Percentiles rank a stretch among this genome's conserved stretches.
phyloP scores from a whole-genome alignment of 2,888 invertebrate genomes.

The Plagiodera versicolora region DNA sequence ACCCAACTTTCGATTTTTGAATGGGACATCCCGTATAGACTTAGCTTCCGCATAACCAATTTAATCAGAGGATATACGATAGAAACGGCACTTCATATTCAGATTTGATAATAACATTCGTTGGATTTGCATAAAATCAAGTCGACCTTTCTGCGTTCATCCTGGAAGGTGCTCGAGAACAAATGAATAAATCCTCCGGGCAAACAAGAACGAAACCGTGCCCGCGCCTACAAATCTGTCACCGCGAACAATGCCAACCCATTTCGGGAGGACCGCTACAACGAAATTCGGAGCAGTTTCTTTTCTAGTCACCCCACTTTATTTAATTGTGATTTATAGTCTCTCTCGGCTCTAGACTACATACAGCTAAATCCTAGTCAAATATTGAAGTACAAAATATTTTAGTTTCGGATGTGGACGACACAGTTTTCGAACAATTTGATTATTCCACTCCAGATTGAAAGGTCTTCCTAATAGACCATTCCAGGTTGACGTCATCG shows the following conservation, averaged over 20 bases:
- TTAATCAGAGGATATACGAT: too few species aligned
- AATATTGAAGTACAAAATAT: slow-evolving; percentile 35
- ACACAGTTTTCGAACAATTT: neutral
- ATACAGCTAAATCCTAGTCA: slow-evolving; percentile 32
- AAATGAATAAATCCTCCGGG: slow-evolving; percentile 30
- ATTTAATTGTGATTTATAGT: slow-evolving; percentile 45
- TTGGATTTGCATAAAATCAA: slow-evolving; percentile 12
- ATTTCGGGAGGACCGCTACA: slow-evolving; percentile 40
- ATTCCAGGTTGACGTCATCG: neutral
- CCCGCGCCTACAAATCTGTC: slow-evolving; percentile 42
- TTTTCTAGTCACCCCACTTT: slow-evolving; percentile 38
- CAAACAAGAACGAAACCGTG: slow-evolving; percentile 36
- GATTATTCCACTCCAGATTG: neutral
- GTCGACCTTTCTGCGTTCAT: slow-evolving; percentile 3
- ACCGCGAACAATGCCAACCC: slow-evolving; percentile 36
- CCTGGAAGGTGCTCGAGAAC: slow-evolving; percentile 17
- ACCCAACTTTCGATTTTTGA: too few species aligned
- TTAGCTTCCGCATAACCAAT: too few species aligned
- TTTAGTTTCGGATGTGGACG: slow-evolving; percentile 29
- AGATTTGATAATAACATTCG: slow-evolving; percentile 2
- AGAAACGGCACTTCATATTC: neutral
- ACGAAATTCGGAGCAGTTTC: slow-evolving; percentile 38
- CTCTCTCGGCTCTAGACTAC: slow-evolving; percentile 22
- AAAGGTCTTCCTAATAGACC: neutral
- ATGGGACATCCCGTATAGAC: too few species aligned